These are phyloP conservation scores for Epirrita christyi DNA, from an alignment of 2,888 invertebrate genomes.

Conservation along the genomic window DNA sequence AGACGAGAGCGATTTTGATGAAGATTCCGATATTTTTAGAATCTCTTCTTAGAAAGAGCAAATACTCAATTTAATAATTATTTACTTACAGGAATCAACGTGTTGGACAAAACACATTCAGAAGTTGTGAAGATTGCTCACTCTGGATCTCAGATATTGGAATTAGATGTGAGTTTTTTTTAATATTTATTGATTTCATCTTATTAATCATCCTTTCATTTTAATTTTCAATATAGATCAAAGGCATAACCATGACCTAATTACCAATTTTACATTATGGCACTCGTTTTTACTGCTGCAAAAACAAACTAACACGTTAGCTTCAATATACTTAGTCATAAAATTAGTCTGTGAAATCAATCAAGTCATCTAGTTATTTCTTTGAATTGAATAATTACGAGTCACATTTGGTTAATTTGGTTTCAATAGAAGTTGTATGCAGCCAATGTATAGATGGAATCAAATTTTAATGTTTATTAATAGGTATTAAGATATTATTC, in stretches of 20 bases:
- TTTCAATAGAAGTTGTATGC: too few species aligned
- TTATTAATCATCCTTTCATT: background rate
- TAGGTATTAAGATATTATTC: background rate
- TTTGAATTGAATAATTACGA: too few species aligned
- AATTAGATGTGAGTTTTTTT: conserved; percentile 87
- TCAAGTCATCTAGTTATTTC: too few species aligned
- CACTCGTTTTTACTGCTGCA: too few species aligned
- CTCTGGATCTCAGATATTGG: conserved; percentile 93
- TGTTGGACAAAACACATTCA: conserved; percentile 96
- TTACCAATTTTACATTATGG: too few species aligned
- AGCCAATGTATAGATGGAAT: background rate
- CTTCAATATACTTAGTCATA: too few species aligned
- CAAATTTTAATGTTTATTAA: background rate
- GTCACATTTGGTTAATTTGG: too few species aligned
- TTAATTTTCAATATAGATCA: conserved; percentile 17
- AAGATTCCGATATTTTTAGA: too few species aligned
- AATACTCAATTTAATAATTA: background rate
- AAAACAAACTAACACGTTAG: too few species aligned
- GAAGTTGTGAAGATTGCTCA: conserved; percentile 97
- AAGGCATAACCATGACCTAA: background rate
- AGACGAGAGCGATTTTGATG: too few species aligned
- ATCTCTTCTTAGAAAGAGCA: too few species aligned
- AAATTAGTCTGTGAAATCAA: too few species aligned
- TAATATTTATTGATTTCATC: conserved; percentile 11
- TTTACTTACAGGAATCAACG: conserved; percentile 87